Evolutionary conservation across 1,140 invertebrate genomes (phyloP), one percentile per base, ranked within the genome.

Genomic region (Semibalanus balanoides): DNA sequence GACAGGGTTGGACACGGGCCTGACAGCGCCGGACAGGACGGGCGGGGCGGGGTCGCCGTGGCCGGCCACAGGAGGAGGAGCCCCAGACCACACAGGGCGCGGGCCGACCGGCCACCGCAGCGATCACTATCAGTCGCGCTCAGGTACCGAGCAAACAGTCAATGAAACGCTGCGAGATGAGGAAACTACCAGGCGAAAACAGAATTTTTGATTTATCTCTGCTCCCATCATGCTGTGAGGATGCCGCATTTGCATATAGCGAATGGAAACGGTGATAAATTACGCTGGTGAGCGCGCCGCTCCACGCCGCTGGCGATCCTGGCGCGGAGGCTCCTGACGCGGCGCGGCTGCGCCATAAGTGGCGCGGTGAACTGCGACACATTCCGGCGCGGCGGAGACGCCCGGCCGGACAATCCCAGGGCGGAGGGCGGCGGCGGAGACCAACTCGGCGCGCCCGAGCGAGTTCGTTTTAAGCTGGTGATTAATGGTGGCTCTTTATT

Each of bases 401-500:
- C 11, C 51, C 51, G 51, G 9, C 22, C 22, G 51, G 51, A 64
- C 51, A 64, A 64, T 64, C 51, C 14, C 7, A 11, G 51, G 51
- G 14, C 14, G 22, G 51, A 11, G 51, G 51, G 14, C 14, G 22
- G 51, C 51, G 51, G 51, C 14, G 14, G 11, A 25, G 22, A 7
- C 51, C 5, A 17, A 19, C 11, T 19, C 51, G 51, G 51, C 11
- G 51, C 51, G 51, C 11, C 51, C 22, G 1, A 19, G 14, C 51
- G 7, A 25, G 51, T 19, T 64, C 51, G 51, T 64, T 64, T 64
- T 64, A 64, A 64, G 51, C 51, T 19, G 5, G 51, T 64, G 51
- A 64, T 64, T 64, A 64, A 64, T 64, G 51, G 51, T 64, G 51
- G 22, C 51, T 64, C 51, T 64, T 64, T 64, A 64, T 64, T 64